Conservation (phyloP, 2,888 invertebrate species). For the Polyommatus icarus region DNA sequence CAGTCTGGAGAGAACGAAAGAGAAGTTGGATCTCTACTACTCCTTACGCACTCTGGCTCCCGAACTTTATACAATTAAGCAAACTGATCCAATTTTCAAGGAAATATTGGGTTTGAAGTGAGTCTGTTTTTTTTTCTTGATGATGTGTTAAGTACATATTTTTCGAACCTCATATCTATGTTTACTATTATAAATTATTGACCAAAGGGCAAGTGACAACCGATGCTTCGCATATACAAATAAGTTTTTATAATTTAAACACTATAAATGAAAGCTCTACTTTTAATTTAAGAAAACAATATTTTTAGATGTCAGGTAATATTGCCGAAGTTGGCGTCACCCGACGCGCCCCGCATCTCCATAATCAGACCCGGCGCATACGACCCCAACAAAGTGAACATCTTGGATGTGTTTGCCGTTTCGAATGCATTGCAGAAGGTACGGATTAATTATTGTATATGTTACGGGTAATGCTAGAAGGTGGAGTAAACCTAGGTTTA, state of each 20-base stretch:
- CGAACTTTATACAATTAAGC: slow-evolving; percentile 63
- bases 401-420: slow-evolving; percentile 52
- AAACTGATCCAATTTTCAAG: slow-evolving; percentile 50
- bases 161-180: no score
- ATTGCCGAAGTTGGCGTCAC: slow-evolving; percentile 46
- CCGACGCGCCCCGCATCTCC: slow-evolving; percentile 61
- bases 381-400: slow-evolving; percentile 45
- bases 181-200: no score
- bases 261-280: neutral
- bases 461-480: no score
- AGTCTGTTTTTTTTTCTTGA: neutral
- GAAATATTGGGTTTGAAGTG: slow-evolving; percentile 58
- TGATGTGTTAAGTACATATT: no score
- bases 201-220: no score
- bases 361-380: slow-evolving; percentile 61
- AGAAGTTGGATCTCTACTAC: slow-evolving; percentile 80
- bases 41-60: slow-evolving; percentile 74
- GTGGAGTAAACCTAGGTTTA: no score
- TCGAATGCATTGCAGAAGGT: slow-evolving; percentile 51
- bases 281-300: neutral
- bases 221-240: no score
- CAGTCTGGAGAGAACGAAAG: slow-evolving; percentile 81
- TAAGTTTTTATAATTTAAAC: no score
- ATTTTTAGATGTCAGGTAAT: slow-evolving; percentile 43
- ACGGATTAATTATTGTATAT: slow-evolving; percentile 30